Evolutionary conservation across 2,888 invertebrate genomes (phyloP).

Genomic region (Pseudanteris insignis): DNA sequence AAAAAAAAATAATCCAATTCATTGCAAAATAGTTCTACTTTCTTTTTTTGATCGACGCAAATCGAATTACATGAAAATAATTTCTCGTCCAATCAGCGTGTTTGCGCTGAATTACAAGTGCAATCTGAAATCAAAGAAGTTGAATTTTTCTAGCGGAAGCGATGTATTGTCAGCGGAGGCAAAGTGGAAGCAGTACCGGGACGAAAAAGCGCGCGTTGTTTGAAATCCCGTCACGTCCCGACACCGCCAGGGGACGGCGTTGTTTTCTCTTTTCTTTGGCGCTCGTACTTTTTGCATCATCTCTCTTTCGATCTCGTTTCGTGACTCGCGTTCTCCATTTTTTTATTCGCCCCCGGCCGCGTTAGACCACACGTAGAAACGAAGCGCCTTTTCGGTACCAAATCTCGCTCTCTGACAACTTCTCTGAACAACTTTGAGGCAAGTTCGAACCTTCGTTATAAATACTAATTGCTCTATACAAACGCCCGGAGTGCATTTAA

Average conservation of each 20-base stretch:
- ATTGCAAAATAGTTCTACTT: too few relatives aligned
- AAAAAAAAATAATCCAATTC: too few relatives aligned
- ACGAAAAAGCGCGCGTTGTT: conserved; percentile 46
- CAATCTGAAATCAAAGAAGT: too few relatives aligned
- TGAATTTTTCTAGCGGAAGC: conserved; percentile 9
- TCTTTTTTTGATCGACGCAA: too few relatives aligned
- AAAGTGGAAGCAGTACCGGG: conserved; percentile 13
- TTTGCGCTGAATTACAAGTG: too few relatives aligned
- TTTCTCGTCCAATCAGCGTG: too few relatives aligned
- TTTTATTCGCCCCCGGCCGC: conserved; percentile 4
- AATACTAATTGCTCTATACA: conserved; percentile 63
- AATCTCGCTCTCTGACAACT: conserved; percentile 6
- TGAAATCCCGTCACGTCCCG: conserved; percentile 58
- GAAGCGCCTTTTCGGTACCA: conserved; percentile 19
- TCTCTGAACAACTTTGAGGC: conserved; percentile 42
- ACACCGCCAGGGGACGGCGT: conserved; percentile 51
- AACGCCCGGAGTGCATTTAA: conserved; percentile 59
- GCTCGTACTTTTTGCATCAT: conserved; percentile 21
- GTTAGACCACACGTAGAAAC: conserved; percentile 23
- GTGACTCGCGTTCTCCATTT: conserved; percentile 37
- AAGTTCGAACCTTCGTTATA: conserved; percentile 56
- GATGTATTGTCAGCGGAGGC: conserved; percentile 10
- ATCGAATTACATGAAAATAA: too few relatives aligned
- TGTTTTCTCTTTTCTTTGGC: conserved; percentile 35
- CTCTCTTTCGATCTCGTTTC: conserved; percentile 34